Conservation (phyloP, 1,140 invertebrate genomes). For the Pogonus chalceus region DNA sequence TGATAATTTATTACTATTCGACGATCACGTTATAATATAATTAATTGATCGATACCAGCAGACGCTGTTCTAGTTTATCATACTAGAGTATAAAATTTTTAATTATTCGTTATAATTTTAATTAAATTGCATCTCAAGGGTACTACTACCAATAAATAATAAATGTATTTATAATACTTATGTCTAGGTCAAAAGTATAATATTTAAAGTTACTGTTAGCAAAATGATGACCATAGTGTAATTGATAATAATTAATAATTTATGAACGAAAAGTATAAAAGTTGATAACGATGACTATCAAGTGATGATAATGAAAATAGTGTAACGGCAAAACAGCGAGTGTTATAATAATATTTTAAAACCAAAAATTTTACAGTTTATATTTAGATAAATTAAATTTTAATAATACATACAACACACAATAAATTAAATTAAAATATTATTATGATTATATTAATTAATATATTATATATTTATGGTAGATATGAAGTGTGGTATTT, state of each 20-base stretch:
- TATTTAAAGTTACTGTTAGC: background rate
- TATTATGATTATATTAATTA: too few relatives aligned
- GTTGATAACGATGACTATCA: background rate
- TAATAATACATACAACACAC: too few relatives aligned
- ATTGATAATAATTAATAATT: slow-evolving; percentile 1
- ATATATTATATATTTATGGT: too few relatives aligned
- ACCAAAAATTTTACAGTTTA: too few relatives aligned
- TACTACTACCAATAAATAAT: slow-evolving; percentile 4
- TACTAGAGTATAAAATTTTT: slow-evolving; percentile 3
- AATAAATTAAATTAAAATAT: too few relatives aligned
- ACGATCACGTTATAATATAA: background rate
- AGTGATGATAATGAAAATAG: background rate
- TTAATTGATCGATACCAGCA: background rate
- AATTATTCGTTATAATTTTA: slow-evolving; percentile 9
- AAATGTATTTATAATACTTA: slow-evolving; percentile 9
- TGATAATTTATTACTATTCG: too few relatives aligned
- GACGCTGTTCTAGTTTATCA: background rate
- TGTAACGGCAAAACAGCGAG: background rate
- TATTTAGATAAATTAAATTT: too few relatives aligned
- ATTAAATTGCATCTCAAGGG: slow-evolving; percentile 7
- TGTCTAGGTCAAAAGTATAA: slow-evolving; percentile 4
- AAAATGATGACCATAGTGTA: background rate
- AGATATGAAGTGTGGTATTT: too few relatives aligned
- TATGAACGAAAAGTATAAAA: background rate
- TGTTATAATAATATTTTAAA: too few relatives aligned